phyloP scores from a whole-genome alignment of 2,888 invertebrate genomes.

The Drosophila seclusa region DNA sequence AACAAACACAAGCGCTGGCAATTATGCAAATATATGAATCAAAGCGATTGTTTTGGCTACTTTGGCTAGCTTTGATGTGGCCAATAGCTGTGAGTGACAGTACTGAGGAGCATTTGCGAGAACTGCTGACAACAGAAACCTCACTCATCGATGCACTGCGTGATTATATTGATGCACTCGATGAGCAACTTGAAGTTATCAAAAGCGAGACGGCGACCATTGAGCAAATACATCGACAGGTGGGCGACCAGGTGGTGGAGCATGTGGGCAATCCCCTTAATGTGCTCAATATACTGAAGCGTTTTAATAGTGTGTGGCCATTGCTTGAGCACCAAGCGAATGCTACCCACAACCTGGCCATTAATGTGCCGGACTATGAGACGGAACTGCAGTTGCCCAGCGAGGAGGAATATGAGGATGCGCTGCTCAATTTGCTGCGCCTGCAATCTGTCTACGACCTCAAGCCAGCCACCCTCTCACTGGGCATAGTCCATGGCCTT shows the following conservation, averaged over 20 bases:
- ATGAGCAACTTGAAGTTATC: slow-evolving; percentile 65
- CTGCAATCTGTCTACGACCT: slow-evolving; percentile 89
- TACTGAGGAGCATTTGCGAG: slow-evolving; percentile 53
- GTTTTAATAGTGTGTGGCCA: slow-evolving; percentile 93
- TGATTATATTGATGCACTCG: slow-evolving; percentile 69
- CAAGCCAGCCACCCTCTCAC: slow-evolving; percentile 86
- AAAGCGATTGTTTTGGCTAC: slow-evolving; percentile 41
- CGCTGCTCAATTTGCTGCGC: slow-evolving; percentile 77
- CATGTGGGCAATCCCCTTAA: slow-evolving; percentile 94
- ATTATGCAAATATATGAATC: slow-evolving; percentile 64
- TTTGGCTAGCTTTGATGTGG: slow-evolving; percentile 34
- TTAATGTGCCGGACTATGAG: slow-evolving; percentile 14
- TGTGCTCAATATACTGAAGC: slow-evolving; percentile 95
- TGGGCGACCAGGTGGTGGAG: slow-evolving; percentile 58
- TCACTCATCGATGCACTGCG: slow-evolving; percentile 70
- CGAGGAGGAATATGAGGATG: slow-evolving; percentile 77
- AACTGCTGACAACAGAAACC: slow-evolving; percentile 72
- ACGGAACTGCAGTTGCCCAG: slow-evolving; percentile 66
- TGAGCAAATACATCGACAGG: slow-evolving; percentile 65
- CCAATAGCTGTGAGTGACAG: slow-evolving; percentile 12
- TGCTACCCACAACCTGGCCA: slow-evolving; percentile 41
- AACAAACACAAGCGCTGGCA: slow-evolving; percentile 17
- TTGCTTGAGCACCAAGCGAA: slow-evolving; percentile 87
- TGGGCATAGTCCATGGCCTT: slow-evolving; percentile 85
- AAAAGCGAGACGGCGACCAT: slow-evolving; percentile 66